These are phyloP conservation scores for Xestia c-nigrum DNA, from an alignment of 2,888 invertebrate species.

Conservation along the genomic window DNA sequence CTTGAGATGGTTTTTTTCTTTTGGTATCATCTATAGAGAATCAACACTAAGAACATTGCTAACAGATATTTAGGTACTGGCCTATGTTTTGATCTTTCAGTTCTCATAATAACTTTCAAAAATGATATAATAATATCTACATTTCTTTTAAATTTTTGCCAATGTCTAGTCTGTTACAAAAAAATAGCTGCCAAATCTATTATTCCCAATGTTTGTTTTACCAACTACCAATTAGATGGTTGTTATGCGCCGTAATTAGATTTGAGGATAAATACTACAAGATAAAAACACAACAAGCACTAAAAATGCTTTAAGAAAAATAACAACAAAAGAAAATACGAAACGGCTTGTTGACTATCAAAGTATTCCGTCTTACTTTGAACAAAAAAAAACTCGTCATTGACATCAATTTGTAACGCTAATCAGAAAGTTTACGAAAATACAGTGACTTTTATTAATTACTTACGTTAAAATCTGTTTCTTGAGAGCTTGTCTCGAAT, in stretches of 20 bases:
- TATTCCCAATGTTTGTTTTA: neutral
- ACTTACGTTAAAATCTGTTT: conserved; percentile 42
- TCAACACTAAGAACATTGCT: neutral
- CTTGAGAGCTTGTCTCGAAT: conserved; percentile 3
- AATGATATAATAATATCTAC: neutral
- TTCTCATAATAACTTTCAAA: neutral
- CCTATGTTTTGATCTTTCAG: neutral
- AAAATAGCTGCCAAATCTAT: neutral
- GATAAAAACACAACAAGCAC: neutral
- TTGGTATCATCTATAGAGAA: neutral
- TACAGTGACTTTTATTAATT: conserved; percentile 7
- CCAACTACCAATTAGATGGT: neutral
- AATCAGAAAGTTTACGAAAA: conserved; percentile 10
- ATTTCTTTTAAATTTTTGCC: neutral
- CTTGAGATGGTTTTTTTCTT: neutral
- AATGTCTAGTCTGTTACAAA: neutral
- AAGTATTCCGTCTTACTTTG: conserved; percentile 40
- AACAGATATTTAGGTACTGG: neutral
- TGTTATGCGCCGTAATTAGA: neutral
- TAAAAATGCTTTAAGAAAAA: neutral
- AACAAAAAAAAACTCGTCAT: conserved; percentile 42
- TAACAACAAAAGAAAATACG: conserved; percentile 6
- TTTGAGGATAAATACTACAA: neutral
- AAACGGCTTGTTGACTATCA: neutral
- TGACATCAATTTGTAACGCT: conserved; percentile 46